Evolutionary conservation across 2,113 vertebrate species (phyloP).

Genomic region (Psilopogon haemacephalus): DNA sequence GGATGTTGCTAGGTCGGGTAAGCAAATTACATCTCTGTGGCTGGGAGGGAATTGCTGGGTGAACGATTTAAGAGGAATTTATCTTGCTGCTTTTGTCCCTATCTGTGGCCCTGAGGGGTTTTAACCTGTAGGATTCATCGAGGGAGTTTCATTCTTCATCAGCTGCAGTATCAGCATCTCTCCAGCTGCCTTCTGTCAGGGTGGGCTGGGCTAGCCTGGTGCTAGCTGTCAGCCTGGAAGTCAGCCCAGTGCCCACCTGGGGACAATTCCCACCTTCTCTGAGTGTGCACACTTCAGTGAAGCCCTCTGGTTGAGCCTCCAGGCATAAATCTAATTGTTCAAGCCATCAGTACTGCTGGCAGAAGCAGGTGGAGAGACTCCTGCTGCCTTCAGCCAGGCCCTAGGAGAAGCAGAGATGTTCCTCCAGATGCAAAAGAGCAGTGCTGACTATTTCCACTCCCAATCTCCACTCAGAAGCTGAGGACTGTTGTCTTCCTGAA

Average conservation of each 20-base stretch:
- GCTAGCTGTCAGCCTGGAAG: neutral
- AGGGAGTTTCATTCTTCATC: neutral
- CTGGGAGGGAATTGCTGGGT: neutral
- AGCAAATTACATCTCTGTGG: neutral
- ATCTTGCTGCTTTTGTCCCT: neutral
- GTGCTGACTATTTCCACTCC: neutral
- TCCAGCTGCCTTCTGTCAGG: neutral
- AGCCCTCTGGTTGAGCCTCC: neutral
- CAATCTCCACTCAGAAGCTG: rapidly evolving
- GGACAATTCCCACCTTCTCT: neutral
- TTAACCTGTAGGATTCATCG: neutral
- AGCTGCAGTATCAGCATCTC: neutral
- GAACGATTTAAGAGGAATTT: neutral
- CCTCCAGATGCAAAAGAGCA: neutral
- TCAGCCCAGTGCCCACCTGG: neutral
- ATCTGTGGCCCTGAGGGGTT: neutral
- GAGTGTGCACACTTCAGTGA: neutral
- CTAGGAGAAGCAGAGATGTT: neutral
- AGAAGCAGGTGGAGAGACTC: neutral
- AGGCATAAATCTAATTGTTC: neutral
- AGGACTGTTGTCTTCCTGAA: neutral
- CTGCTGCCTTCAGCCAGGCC: neutral
- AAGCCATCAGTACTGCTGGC: neutral
- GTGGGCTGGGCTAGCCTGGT: neutral
- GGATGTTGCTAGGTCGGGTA: neutral